Percentiles rank a stretch among this genome's conserved stretches.
Conservation (phyloP, 2,113 vertebrate genomes). For the Megaleporinus macrocephalus region DNA sequence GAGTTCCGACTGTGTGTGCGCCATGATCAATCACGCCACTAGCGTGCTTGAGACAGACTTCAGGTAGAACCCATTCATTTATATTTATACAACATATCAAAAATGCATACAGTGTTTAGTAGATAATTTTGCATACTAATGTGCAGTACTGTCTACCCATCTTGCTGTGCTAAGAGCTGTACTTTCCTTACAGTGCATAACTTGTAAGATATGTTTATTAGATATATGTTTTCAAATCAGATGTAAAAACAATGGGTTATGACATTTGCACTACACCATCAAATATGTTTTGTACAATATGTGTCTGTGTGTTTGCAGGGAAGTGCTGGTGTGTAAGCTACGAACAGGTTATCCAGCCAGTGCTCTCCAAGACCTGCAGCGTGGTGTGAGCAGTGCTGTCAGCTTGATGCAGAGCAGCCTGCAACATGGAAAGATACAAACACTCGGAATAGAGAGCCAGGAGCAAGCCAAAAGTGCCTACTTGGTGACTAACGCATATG, state of each 20-base stretch:
- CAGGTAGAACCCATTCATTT: constrained; percentile 75
- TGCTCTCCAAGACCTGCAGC: constrained; percentile 95
- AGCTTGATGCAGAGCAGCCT: constrained; percentile 98
- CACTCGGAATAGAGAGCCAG: constrained; percentile 93
- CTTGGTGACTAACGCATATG: constrained; percentile 86
- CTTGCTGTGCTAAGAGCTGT: no score
- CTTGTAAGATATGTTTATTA: no score
- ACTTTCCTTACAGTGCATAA: no score
- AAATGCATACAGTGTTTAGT: no score
- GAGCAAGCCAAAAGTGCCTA: constrained; percentile 94
- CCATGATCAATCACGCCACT: constrained; percentile 98
- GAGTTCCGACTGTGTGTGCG: constrained; percentile 96
- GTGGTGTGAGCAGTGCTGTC: constrained; percentile 96
- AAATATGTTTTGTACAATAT: not conserved
- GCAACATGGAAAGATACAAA: constrained; percentile 97
- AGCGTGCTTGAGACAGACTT: constrained; percentile 94
- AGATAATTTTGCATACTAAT: no score
- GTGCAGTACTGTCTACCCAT: no score
- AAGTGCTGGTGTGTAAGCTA: constrained; percentile 91
- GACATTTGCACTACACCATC: not conserved
- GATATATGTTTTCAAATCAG: no score
- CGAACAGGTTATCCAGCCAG: constrained; percentile 94
- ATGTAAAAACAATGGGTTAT: no score
- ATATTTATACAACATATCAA: not conserved
- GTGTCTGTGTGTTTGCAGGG: constrained; percentile 71